A percentile compares a stretch with the other conserved stretches of the same genome.
Conservation (phyloP, 2,797 vertebrate genomes). For the Varecia variegata region DNA sequence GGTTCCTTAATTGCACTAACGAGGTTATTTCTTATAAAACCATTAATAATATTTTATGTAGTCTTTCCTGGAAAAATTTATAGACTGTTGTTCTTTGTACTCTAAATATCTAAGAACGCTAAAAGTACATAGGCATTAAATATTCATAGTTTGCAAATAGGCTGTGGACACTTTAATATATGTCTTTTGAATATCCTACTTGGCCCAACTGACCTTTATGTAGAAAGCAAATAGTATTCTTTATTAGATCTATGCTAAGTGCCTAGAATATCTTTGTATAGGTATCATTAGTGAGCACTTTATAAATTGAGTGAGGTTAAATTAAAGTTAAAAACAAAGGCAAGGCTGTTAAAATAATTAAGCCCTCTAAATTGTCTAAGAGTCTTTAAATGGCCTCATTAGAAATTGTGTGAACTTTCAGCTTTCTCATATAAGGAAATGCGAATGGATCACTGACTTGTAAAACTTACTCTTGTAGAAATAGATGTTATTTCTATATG, state of each 20-base stretch:
- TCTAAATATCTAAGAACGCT: not conserved
- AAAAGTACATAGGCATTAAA: conserved; percentile 24
- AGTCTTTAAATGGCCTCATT: not conserved
- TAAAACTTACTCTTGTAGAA: not conserved
- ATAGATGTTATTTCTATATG: not conserved
- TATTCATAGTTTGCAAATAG: conserved; percentile 13
- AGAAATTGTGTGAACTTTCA: not conserved
- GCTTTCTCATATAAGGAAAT: not conserved
- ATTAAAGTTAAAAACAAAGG: conserved; percentile 22
- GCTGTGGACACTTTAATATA: not conserved
- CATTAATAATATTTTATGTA: not conserved
- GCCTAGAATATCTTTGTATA: not conserved
- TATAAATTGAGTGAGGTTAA: not conserved
- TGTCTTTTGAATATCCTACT: not conserved
- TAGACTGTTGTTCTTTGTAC: not conserved
- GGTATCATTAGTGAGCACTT: not conserved
- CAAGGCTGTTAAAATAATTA: not conserved
- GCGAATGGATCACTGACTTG: not conserved
- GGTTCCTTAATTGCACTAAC: not conserved
- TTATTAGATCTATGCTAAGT: conserved; percentile 33
- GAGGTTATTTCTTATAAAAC: not conserved
- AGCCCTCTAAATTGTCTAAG: not conserved
- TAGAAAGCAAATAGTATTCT: not conserved
- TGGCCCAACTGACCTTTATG: not conserved
- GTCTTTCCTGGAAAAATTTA: not conserved